phyloP scores from a whole-genome alignment of 2,888 invertebrate genomes.

The Tenthredo livida region DNA sequence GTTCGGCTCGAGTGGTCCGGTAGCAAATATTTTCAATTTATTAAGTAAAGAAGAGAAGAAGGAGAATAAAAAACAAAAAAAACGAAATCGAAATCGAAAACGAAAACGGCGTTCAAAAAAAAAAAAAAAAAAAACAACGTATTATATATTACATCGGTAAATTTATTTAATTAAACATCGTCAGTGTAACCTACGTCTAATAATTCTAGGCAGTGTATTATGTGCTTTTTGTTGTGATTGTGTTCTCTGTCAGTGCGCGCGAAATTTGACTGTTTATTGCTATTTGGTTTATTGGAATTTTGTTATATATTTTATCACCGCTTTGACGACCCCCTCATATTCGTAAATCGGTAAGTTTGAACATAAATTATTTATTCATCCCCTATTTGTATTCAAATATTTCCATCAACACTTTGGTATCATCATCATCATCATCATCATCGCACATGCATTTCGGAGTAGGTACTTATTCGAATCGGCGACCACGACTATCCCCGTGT shows the following conservation, averaged over 20 bases:
- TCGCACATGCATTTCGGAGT: no score
- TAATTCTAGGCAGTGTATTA: no score
- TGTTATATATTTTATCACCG: background rate
- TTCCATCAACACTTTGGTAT: background rate
- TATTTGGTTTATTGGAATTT: slow-evolving; percentile 18
- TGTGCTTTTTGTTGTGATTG: slow-evolving; percentile 47
- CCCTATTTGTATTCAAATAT: background rate
- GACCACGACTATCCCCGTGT: background rate
- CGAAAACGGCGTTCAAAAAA: no score
- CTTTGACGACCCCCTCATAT: background rate
- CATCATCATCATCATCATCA: background rate
- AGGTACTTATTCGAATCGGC: background rate
- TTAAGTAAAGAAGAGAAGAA: background rate
- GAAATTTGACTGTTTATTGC: slow-evolving; percentile 5
- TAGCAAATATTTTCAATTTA: background rate
- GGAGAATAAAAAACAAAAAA: background rate
- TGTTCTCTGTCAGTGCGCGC: slow-evolving; percentile 47
- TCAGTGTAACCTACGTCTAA: slow-evolving; percentile 1
- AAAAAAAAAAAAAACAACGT: background rate
- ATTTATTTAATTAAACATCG: slow-evolving; percentile 1
- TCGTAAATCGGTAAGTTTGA: background rate
- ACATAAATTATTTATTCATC: background rate
- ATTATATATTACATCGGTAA: background rate
- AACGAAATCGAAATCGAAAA: background rate
- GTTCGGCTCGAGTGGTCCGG: slow-evolving; percentile 15